Percentiles rank a stretch among this genome's conserved stretches.
phyloP scores from a whole-genome alignment of 2,797 vertebrate species.

The Scomberomorus guttatus region DNA sequence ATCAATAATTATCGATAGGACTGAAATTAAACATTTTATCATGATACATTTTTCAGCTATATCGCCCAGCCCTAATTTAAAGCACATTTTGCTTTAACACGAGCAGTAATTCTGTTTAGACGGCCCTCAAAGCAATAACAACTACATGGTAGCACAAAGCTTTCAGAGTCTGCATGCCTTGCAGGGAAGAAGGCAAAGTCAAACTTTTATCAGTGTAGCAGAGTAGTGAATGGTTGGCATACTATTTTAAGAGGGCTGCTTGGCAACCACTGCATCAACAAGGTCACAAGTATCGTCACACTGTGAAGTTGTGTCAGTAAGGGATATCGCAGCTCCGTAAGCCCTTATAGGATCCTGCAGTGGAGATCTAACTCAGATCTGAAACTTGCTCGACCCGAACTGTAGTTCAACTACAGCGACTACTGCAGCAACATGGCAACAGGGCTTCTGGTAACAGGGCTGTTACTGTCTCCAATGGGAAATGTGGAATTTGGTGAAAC shows the following conservation, averaged over 20 bases:
- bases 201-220: constrained; percentile 52
- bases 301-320: constrained; percentile 31
- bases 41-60: too few relatives aligned
- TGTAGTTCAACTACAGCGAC: background rate
- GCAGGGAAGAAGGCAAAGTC: constrained; percentile 41
- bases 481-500: constrained; percentile 61
- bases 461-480: background rate
- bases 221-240: constrained; percentile 40
- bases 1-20: too few relatives aligned
- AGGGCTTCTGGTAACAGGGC: background rate
- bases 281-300: constrained; percentile 57
- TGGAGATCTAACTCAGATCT: constrained; percentile 8
- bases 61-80: background rate
- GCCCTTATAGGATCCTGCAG: constrained; percentile 8
- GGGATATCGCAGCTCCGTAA: background rate
- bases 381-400: constrained; percentile 8
- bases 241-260: constrained; percentile 76
- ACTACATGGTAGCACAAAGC: background rate
- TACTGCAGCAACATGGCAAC: constrained; percentile 14
- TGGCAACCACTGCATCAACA: constrained; percentile 75
- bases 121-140: background rate
- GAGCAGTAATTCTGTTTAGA: background rate
- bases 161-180: background rate
- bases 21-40: too few relatives aligned
- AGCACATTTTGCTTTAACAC: background rate